Evolutionary conservation across 2,113 vertebrate genomes (phyloP), one percentile per base, ranked within the genome.

Genomic region (Alectura lathami): DNA sequence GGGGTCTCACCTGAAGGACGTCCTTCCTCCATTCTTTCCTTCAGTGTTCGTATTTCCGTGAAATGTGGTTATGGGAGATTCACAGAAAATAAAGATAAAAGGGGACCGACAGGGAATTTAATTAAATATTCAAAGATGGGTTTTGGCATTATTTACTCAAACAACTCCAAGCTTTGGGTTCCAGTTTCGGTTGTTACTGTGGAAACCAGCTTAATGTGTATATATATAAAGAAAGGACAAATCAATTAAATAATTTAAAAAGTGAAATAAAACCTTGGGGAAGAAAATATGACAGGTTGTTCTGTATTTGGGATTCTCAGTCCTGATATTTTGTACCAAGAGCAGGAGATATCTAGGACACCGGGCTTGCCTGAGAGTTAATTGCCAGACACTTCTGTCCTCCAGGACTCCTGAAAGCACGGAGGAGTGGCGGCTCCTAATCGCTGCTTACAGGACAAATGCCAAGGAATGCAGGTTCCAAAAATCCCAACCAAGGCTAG

Each of bases 161-260:
- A 57, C 66, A 83, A 51, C 91, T 96, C 73, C 42, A 32, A 89
- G 94, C 94, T 92, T 60, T 0, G 80, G 91, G 73, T 94, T 89
- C 88, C 86, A 69, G 93, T 90, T 95, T 94, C 68, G 94, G 93
- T 90, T 95, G 97, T 97, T 97, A 96, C 97, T 97, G 97, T 97
- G 97, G 97, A 97, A 97, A 97, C 96, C 93, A 72, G 86, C 73
- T 86, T 38, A 88, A 94, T 42, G 10, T 30, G 78, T 56, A 82
- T 74, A 94, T 86, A 88, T 82, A 83, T 93, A 91, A 88, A 91
- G 95, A 93, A 92, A 97, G 79, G 87, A 92, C 73, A 96, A 93
- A 85, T 94, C 96, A 97, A 96, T 95, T 96, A 96, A 96, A 95
- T 84, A 53, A 96, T 93, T 95, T 90, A 43, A 88, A 86, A 86